A percentile compares a stretch with the other conserved stretches of the same genome.
These are phyloP conservation scores for Leptopilina syphax DNA, from an alignment of 2,888 invertebrate species.

Conservation along the genomic window DNA sequence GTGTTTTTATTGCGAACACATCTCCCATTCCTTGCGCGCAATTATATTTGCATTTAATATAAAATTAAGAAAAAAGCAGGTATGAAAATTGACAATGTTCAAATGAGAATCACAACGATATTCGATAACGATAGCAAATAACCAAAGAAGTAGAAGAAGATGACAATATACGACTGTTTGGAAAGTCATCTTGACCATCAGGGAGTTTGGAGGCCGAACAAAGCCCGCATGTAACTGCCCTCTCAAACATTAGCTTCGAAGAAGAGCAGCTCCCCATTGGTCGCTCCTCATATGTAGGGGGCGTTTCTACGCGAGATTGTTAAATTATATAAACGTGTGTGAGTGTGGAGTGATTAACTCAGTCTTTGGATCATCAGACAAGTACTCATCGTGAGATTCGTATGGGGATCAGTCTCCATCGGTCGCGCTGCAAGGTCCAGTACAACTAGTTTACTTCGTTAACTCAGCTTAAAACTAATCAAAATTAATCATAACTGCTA, in stretches of 20 bases:
- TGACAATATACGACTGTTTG: too few species aligned
- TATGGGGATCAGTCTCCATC: conserved; percentile 60
- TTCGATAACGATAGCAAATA: too few species aligned
- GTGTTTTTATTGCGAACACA: too few species aligned
- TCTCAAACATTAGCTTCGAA: conserved; percentile 50
- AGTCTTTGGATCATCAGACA: conserved; percentile 68
- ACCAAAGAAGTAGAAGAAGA: too few species aligned
- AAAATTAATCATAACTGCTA: conserved; percentile 75
- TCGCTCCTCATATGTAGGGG: conserved; percentile 66
- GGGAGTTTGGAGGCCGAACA: conserved; percentile 57
- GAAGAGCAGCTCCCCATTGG: conserved; percentile 66
- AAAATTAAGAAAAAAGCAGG: too few species aligned
- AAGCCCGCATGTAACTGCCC: conserved; percentile 66
- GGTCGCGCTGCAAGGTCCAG: conserved; percentile 69
- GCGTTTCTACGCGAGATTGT: conserved; percentile 63
- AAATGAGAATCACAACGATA: too few species aligned
- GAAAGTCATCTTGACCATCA: conserved; percentile 11
- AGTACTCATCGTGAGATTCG: conserved; percentile 55
- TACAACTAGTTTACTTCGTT: conserved; percentile 71
- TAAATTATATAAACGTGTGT: conserved; percentile 75
- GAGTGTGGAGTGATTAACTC: conserved; percentile 73
- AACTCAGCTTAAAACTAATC: conserved; percentile 74
- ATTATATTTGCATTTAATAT: too few species aligned
- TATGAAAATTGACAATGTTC: too few species aligned
- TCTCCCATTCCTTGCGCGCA: too few species aligned